Base-by-base conservation (phyloP, 2,888 invertebrate genomes). In the Lucinisca nassula region DNA sequence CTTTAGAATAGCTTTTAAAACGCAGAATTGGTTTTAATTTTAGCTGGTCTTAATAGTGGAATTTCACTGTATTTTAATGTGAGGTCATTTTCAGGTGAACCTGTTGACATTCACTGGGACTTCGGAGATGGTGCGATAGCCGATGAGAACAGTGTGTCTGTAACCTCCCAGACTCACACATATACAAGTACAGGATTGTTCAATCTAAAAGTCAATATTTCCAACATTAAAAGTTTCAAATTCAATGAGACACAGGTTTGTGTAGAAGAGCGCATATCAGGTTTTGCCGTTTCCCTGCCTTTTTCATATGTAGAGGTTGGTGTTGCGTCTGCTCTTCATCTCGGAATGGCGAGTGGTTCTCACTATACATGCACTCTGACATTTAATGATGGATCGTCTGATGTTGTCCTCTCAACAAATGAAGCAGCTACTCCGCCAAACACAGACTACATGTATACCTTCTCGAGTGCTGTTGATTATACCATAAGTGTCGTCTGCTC, bases 91-190 rank as follows among this genome's bases (percentile, higher is more conserved):
- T 58, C 27, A 58, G 58, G 58, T 58, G 6, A 4, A 2, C 91
- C 94, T 79, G 90, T 95, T 4, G 91, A 88, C 32, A 95, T 95
- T 85, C 88, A 85, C 30, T 96, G 95, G 96, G 90, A 93, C 76
- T 93, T 95, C 79, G 95, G 95, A 10, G 94, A 95, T 81, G 95
- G 94, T 1, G 84, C 55, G 24, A 51, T 61, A 3, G 75, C 37
- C 24, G 55, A 30, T 10, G 49, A 21, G 67, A 67, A 32, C 8
- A 35, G 17, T 8, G 67, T 67, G 1, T 67, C 67, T 4, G 17
- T 85, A 10, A 76, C 79, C 0, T 73, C 51, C 61, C 58, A 89
- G 24, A 79, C 67, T 0, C 88, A 94, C 80, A 82, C 86, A 0
- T 95, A 92, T 83, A 32, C 84, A 12, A n/a, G 75, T 0, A 58